phyloP scores from a whole-genome alignment of 2,888 invertebrate genomes.

The Psylliodes chrysocephalus region DNA sequence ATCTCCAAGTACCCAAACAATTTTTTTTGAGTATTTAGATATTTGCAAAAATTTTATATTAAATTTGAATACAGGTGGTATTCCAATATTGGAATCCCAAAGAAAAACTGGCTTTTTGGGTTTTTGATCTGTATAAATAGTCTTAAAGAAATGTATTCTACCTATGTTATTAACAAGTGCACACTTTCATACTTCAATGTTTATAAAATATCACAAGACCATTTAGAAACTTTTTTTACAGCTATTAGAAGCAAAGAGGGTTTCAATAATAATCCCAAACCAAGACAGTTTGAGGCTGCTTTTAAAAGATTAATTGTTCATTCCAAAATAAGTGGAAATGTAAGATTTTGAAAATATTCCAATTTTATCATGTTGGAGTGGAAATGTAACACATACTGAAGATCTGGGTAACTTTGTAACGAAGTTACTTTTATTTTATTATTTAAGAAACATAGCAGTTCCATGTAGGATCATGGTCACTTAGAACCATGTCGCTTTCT shows the following conservation, averaged over 20 bases:
- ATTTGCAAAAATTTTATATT: too few species aligned
- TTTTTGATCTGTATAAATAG: slow-evolving; percentile 18
- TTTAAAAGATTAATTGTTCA: slow-evolving; percentile 41
- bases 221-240: too few species aligned
- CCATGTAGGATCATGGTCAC: too few species aligned
- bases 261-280: slow-evolving; percentile 37
- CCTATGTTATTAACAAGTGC: slow-evolving; percentile 1
- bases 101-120: too few species aligned
- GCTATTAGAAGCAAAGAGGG: slow-evolving; percentile 20
- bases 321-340: slow-evolving; percentile 31
- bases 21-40: too few species aligned
- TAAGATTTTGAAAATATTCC: neutral
- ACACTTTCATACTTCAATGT: neutral
- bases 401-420: neutral
- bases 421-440: too few species aligned
- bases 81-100: too few species aligned
- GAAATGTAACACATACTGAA: neutral
- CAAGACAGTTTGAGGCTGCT: slow-evolving; percentile 33
- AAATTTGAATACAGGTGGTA: too few species aligned
- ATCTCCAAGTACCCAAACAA: too few species aligned
- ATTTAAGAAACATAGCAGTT: too few species aligned
- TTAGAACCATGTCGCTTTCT: too few species aligned
- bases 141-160: slow-evolving; percentile 21
- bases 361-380: slow-evolving; percentile 28
- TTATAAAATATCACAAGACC: slow-evolving; percentile 3